phyloP scores from a whole-genome alignment of 2,888 invertebrate genomes.

The Polymixis lichenea region DNA sequence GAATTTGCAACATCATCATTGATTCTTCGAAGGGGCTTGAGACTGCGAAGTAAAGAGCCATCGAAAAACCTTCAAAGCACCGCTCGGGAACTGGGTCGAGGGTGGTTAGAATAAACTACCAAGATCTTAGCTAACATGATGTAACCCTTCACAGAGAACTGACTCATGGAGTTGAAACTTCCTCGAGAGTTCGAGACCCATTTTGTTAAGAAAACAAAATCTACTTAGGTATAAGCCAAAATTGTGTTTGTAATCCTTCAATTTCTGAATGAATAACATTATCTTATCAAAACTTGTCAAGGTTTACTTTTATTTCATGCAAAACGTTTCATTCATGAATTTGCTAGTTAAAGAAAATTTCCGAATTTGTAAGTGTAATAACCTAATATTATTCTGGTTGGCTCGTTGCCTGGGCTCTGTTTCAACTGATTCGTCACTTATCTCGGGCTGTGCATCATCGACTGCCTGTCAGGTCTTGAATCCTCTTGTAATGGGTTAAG shows the following conservation, averaged over 20 bases:
- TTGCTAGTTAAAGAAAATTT: conserved; percentile 5
- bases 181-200: not conserved
- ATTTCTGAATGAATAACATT: conserved; percentile 33
- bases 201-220: conserved; percentile 14
- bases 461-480: conserved; percentile 11
- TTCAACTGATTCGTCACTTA: conserved; percentile 24
- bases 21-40: conserved; percentile 45
- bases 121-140: conserved; percentile 27
- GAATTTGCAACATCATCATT: conserved; percentile 50
- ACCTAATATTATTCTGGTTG: conserved; percentile 15
- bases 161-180: not conserved
- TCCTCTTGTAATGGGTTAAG: conserved; percentile 11
- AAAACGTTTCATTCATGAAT: conserved; percentile 49
- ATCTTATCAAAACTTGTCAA: conserved; percentile 54
- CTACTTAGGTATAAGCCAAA: not conserved
- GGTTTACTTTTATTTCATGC: conserved; percentile 31
- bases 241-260: not conserved
- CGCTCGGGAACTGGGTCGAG: conserved; percentile 78
- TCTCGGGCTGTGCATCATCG: conserved; percentile 32
- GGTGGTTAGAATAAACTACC: conserved; percentile 68
- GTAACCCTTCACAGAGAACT: conserved; percentile 10
- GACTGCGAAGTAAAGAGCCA: conserved; percentile 69
- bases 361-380: conserved; percentile 12
- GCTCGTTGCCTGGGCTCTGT: conserved; percentile 19
- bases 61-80: conserved; percentile 73